Evolutionary conservation across 2,888 invertebrate species (phyloP), one percentile per base, ranked within the genome.

Genomic region (Electrophaes corylata): DNA sequence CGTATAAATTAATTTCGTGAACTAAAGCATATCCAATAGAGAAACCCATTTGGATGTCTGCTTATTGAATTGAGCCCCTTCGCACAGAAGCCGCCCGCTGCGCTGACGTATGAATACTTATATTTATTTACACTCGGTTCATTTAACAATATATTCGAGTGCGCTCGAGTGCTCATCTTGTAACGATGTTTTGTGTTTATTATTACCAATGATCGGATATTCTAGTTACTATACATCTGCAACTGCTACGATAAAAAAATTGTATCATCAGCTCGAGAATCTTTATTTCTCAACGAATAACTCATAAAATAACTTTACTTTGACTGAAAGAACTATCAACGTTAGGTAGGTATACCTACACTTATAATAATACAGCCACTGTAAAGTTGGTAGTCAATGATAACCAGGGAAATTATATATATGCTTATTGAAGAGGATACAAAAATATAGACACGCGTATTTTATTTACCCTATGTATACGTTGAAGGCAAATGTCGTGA

Each of bases 121-220:
- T 90, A 90, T 91, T 91, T 91, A 91, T 91, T 91, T 91, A 90
- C 89, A 87, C 80, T 84, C 83, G 88, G 81, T 90, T 88, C 91
- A 87, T 91, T 91, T 88, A 91, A 89, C 88, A 81, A 79, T 78
- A 78, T 81, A 80, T 82, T 81, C 72, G 86, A 87, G 83, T 84
- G 80, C 80, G 69, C 78, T 77, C 75, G 70, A 80, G 75, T 79
- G 79, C 81, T 77, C 76, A 62, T 71, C 73, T 73, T 72, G 67
- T 73, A 77, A 75, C 72, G 69, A 74, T 73, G 74, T 79, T 79
- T 75, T 75, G 79, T 75, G 40, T 49, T 40, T 75, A 49, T 49
- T 40, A 78, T 73, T 64, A 70, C 53, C 50, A 29, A 10, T 6
- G 10, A 63, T 66, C 60, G 67, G 71, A 68, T 62, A 49, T 35